A percentile compares a stretch with the other conserved stretches of the same genome.
These are phyloP conservation scores for Pollenia labialis DNA, from an alignment of 2,888 invertebrate species.

Conservation along the genomic window DNA sequence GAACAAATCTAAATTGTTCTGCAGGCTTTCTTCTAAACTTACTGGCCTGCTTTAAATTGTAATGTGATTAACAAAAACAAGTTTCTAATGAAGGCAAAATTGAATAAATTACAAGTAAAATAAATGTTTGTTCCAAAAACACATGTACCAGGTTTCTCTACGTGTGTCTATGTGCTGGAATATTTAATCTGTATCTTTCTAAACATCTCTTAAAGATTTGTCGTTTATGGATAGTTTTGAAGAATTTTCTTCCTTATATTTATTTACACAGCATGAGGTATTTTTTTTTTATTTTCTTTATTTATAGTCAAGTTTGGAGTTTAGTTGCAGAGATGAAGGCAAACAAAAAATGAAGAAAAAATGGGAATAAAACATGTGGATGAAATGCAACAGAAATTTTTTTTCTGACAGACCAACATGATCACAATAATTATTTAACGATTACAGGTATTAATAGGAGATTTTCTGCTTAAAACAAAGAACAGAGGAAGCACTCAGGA, in stretches of 20 bases:
- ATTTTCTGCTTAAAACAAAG: not conserved
- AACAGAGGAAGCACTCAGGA: conserved; percentile 12
- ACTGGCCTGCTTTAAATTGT: not conserved
- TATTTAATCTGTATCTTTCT: conserved; percentile 34
- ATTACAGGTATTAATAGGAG: conserved; percentile 11
- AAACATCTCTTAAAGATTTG: conserved; percentile 55
- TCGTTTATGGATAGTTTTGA: conserved; percentile 51
- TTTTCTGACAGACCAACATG: conserved; percentile 57
- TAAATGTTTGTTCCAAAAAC: conserved; percentile 34
- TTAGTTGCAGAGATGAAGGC: not conserved
- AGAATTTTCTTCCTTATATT: conserved; percentile 44
- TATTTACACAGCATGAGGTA: conserved; percentile 67
- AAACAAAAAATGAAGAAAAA: not conserved
- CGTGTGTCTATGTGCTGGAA: not conserved
- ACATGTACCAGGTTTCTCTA: conserved; percentile 20
- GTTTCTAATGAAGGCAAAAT: conserved; percentile 32
- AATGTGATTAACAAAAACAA: conserved; percentile 24
- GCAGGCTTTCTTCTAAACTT: not conserved
- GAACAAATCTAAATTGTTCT: not conserved
- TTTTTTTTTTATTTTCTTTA: conserved; percentile 47
- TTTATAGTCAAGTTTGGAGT: conserved; percentile 62
- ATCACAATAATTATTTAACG: conserved; percentile 51
- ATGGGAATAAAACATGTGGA: conserved; percentile 13
- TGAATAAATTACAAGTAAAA: conserved; percentile 34
- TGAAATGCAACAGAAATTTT: conserved; percentile 34